Evolutionary conservation across 2,888 invertebrate genomes (phyloP), one percentile per base, ranked within the genome.

Genomic region (Sphaerophoria taeniata): DNA sequence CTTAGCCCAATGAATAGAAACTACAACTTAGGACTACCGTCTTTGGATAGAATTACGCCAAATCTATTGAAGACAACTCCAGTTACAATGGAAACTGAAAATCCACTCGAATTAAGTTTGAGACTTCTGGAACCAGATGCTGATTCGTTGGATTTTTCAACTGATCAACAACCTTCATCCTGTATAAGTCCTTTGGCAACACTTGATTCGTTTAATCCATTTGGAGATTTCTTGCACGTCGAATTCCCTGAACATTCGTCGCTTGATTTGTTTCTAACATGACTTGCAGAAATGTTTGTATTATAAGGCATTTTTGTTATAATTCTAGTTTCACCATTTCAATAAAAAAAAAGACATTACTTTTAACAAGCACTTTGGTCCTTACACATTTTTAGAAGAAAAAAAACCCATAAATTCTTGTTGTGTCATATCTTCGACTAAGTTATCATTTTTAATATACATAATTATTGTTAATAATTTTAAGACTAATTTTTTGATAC

Each of bases 191-290:
- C 92, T 0, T 76, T 92, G 77, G 89, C 89, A 56, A 89, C 89
- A 1, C 84, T 92, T 60, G 91, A 92, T 58, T 81, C 89, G 4
- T 90, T 90, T 56, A 90, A 89, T 88, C 90, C 92, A 0, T 92
- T 91, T 56, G 89, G 89, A 65, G 91, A 92, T 87, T 88, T 92
- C 69, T 87, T 92, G 45, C 90, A 90, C 47, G 87, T 87, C 39
- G 92, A 92, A 71, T 91, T 92, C 58, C 87, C 89, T 3, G 92
- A 90, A 55, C 90, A 89, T 24, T 87, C 88, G 36, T 86, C 90
- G 0, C 87, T 91, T 16, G 91, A 92, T 69, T 86, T 92, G 73
- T 92, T 92, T 88, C 87, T 92, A 47, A 89, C 92, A 88, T 92
- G 91, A 92, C 90, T 49, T 67, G 51, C 33, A 31, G n/a, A 24